A percentile compares a stretch with the other conserved stretches of the same genome.
phyloP scores from a whole-genome alignment of 1,140 invertebrate genomes.

The Brachionus sp. region DNA sequence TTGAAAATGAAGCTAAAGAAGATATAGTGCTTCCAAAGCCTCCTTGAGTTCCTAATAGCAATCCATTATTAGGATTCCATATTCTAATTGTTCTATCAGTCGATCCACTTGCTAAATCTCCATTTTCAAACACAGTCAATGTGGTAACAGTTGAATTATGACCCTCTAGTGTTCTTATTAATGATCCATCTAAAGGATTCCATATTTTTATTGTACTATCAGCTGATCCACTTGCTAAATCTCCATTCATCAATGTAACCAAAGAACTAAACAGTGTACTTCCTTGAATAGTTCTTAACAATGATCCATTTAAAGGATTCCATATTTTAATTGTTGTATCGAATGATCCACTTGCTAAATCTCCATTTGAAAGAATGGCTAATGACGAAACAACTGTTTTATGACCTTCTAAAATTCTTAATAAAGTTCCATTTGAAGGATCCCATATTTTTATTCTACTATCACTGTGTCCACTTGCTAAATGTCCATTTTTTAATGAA shows the following conservation, averaged over 20 bases:
- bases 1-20: not conserved
- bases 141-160: slow-evolving; percentile 60
- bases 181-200: slow-evolving; percentile 55
- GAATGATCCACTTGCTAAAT: not conserved
- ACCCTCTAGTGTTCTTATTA: slow-evolving; percentile 58
- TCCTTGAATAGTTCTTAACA: not conserved
- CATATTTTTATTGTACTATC: slow-evolving; percentile 62
- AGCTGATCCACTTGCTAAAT: slow-evolving; percentile 60
- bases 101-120: slow-evolving; percentile 88
- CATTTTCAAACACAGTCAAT: not conserved
- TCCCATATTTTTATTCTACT: slow-evolving; percentile 7
- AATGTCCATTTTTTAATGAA: not conserved
- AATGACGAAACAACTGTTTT: not conserved
- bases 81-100: slow-evolving; percentile 98
- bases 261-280: not conserved
- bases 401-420: not conserved
- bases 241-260: slow-evolving; percentile 12
- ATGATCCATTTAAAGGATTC: not conserved
- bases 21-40: not conserved
- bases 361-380: not conserved
- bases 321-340: not conserved
- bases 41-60: not conserved
- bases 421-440: not conserved
- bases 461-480: not conserved
- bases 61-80: slow-evolving; percentile 66